A percentile compares a stretch with the other conserved stretches of the same genome.
phyloP scores from a whole-genome alignment of 2,888 invertebrate species.

The Chaitophorus viminalis region DNA sequence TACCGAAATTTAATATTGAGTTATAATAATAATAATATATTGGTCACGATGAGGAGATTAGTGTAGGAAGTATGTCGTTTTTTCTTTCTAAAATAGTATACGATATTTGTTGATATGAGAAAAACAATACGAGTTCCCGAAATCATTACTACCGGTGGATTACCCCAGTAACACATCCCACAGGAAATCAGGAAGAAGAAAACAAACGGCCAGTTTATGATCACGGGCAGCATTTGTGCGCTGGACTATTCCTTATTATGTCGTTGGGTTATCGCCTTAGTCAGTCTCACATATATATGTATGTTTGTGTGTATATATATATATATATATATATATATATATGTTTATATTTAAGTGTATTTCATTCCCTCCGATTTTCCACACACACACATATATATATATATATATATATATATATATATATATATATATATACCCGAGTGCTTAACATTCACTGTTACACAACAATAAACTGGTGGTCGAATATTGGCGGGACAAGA shows the following conservation, averaged over 20 bases:
- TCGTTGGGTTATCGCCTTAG: slow-evolving; percentile 32
- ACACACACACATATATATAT: background rate
- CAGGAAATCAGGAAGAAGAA: slow-evolving; percentile 59
- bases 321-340: slow-evolving; percentile 17
- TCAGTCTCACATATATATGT: background rate
- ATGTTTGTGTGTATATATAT: too few relatives aligned
- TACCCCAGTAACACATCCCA: slow-evolving; percentile 52
- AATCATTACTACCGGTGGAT: slow-evolving; percentile 45
- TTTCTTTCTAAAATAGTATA: slow-evolving; percentile 9
- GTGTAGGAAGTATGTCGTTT: background rate
- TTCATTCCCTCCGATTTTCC: slow-evolving; percentile 19
- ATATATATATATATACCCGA: background rate
- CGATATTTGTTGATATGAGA: background rate
- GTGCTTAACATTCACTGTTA: slow-evolving; percentile 33
- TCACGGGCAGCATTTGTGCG: slow-evolving; percentile 12
- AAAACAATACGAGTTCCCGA: slow-evolving; percentile 37
- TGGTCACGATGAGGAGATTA: background rate
- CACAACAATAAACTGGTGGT: slow-evolving; percentile 15
- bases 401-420: too few relatives aligned
- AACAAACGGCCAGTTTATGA: slow-evolving; percentile 56
- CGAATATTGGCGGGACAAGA: background rate
- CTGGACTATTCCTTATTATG: slow-evolving; percentile 47
- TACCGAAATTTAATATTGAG: background rate
- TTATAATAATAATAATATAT: background rate
- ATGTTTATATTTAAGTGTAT: background rate